These are phyloP conservation scores for Anolis sagrei DNA, from an alignment of 2,113 vertebrate genomes.

Conservation along the genomic window DNA sequence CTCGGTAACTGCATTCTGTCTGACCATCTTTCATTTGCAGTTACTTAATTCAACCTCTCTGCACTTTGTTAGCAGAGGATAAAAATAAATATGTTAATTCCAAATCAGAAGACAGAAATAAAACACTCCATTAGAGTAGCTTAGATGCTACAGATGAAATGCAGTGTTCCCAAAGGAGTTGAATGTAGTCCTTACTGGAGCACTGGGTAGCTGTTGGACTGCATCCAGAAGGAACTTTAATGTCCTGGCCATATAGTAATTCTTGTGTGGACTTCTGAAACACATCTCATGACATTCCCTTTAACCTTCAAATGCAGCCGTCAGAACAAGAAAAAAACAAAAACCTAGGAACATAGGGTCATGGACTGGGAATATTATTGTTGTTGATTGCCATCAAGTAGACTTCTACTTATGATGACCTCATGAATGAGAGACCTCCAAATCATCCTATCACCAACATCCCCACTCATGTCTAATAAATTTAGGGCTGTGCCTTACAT, in stretches of 20 bases:
- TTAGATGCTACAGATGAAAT: neutral
- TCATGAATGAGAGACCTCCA: too few relatives aligned
- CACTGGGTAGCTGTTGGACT: neutral
- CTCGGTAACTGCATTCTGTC: too few relatives aligned
- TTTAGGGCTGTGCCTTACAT: too few relatives aligned
- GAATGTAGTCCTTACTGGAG: neutral
- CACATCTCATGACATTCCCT: neutral
- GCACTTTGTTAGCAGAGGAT: neutral
- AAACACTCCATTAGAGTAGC: neutral
- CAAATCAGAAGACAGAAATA: neutral
- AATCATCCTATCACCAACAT: too few relatives aligned
- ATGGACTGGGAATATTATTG: too few relatives aligned
- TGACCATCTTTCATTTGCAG: neutral
- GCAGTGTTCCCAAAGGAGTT: neutral
- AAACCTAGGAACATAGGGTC: too few relatives aligned
- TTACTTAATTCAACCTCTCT: conserved; percentile 1
- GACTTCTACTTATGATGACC: too few relatives aligned
- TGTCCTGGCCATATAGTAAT: neutral
- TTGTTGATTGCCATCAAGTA: too few relatives aligned
- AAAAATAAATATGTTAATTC: neutral
- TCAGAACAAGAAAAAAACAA: too few relatives aligned
- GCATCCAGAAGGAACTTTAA: neutral
- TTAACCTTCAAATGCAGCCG: neutral
- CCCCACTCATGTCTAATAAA: too few relatives aligned
- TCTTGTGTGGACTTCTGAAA: neutral